phyloP scores from a whole-genome alignment of 2,113 vertebrate species.

The Aldabrachelys gigantea region DNA sequence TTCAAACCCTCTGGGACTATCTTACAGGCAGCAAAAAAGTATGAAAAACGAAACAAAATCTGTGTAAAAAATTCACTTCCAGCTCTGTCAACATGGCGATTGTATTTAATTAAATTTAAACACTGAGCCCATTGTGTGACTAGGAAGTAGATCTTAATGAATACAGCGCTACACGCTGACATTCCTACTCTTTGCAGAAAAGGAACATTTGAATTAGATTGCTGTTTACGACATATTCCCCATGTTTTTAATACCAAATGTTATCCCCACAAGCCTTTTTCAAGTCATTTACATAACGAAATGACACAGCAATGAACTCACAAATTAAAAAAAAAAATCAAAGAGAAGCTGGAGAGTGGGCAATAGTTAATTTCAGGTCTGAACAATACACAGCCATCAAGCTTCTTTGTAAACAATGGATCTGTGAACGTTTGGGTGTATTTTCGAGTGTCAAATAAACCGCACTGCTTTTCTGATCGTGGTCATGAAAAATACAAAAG shows the following conservation, averaged over 20 bases:
- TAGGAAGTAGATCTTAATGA: conserved; percentile 5
- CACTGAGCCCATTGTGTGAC: not conserved
- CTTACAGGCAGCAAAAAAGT: not conserved
- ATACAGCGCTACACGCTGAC: not conserved
- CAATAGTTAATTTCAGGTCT: not conserved
- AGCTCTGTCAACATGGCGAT: conserved; percentile 56
- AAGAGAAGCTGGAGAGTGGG: not conserved
- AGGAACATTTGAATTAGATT: conserved; percentile 44
- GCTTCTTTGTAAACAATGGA: not conserved
- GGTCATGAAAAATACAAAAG: not conserved
- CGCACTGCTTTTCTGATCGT: not conserved
- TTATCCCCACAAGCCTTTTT: not conserved
- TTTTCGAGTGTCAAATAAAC: not conserved
- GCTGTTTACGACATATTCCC: conserved; percentile 52
- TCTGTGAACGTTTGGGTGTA: not conserved
- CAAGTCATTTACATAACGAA: not conserved
- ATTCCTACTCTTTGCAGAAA: not conserved
- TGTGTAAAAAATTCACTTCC: not conserved
- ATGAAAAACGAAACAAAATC: not conserved
- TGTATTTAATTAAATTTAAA: conserved; percentile 41
- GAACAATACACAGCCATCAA: not conserved
- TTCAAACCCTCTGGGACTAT: conserved; percentile 36
- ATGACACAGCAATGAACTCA: not conserved
- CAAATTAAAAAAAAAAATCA: not conserved
- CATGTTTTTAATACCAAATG: conserved; percentile 42